Evolutionary conservation across 2,888 invertebrate genomes (phyloP).

Genomic region (Melipona bicolor): DNA sequence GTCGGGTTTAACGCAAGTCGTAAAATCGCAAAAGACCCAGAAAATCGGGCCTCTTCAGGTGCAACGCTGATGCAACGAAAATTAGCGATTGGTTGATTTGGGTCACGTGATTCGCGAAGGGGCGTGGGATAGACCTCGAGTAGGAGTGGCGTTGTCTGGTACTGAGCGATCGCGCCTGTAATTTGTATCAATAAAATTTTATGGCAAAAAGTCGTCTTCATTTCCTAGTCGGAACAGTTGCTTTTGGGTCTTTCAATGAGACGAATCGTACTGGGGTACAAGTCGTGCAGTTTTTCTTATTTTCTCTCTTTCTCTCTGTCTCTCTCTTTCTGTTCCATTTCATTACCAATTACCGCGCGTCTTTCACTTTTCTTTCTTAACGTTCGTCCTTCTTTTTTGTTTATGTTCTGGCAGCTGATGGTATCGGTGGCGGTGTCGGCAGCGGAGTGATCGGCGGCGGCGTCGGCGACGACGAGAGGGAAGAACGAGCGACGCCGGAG

Average conservation of each 20-base stretch:
- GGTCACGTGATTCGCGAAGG: too few relatives aligned
- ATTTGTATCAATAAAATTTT: too few relatives aligned
- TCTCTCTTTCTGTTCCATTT: slow-evolving; percentile 18
- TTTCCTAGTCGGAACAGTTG: too few relatives aligned
- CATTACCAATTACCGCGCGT: slow-evolving; percentile 37
- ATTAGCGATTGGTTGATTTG: too few relatives aligned
- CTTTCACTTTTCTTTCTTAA: slow-evolving; percentile 71
- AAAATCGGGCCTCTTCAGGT: too few relatives aligned
- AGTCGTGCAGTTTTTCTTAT: neutral
- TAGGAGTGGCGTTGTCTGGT: too few relatives aligned
- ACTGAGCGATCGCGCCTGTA: too few relatives aligned
- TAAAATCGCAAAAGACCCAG: neutral
- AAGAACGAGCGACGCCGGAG: slow-evolving; percentile 69
- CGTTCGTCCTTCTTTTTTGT: slow-evolving; percentile 74
- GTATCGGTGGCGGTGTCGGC: slow-evolving; percentile 85
- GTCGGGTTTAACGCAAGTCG: neutral
- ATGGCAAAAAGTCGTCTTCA: too few relatives aligned
- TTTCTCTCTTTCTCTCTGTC: neutral
- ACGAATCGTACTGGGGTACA: too few relatives aligned
- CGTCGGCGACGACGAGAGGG: slow-evolving; percentile 76
- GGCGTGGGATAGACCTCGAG: too few relatives aligned
- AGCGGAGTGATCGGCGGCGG: slow-evolving; percentile 67
- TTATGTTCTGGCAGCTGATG: slow-evolving; percentile 82
- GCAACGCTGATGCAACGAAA: too few relatives aligned
- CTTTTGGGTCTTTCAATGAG: too few relatives aligned